Evolutionary conservation across 2,797 vertebrate genomes (phyloP).

Genomic region (Rhinophrynus dorsalis): DNA sequence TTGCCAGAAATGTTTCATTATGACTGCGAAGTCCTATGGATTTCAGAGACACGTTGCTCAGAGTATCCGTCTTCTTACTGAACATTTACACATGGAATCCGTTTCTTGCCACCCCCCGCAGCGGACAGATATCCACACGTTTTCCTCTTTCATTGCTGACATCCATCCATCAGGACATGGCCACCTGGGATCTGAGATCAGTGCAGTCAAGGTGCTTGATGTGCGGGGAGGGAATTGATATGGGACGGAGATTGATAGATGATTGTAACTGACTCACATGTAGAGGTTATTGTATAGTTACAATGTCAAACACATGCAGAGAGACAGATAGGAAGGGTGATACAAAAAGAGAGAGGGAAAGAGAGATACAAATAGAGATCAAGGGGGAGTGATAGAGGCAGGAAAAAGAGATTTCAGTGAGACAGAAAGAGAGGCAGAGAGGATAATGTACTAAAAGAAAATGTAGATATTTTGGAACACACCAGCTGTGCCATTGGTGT

Average conservation of each 20-base stretch:
- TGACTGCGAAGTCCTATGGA: background rate
- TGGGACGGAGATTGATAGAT: background rate
- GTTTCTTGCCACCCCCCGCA: background rate
- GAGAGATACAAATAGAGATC: no score
- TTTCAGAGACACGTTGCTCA: background rate
- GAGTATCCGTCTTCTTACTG: background rate
- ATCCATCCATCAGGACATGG: background rate
- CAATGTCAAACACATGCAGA: background rate
- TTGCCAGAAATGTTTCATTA: background rate
- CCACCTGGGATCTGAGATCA: background rate
- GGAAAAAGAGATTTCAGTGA: no score
- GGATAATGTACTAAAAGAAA: no score
- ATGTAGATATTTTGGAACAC: no score
- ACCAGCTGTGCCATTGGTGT: no score
- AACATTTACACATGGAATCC: background rate
- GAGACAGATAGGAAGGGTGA: no score
- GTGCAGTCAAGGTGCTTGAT: conserved; percentile 4
- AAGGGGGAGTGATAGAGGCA: no score
- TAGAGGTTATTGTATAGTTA: background rate
- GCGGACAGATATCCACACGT: background rate
- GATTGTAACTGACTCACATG: background rate
- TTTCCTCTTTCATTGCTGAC: conserved; percentile 2
- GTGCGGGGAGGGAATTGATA: background rate
- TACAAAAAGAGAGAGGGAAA: no score
- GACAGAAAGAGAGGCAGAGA: no score